A percentile compares a stretch with the other conserved stretches of the same genome.
These are phyloP conservation scores for Callyntrura sp. DNA, from an alignment of 2,888 invertebrate genomes.

Conservation along the genomic window DNA sequence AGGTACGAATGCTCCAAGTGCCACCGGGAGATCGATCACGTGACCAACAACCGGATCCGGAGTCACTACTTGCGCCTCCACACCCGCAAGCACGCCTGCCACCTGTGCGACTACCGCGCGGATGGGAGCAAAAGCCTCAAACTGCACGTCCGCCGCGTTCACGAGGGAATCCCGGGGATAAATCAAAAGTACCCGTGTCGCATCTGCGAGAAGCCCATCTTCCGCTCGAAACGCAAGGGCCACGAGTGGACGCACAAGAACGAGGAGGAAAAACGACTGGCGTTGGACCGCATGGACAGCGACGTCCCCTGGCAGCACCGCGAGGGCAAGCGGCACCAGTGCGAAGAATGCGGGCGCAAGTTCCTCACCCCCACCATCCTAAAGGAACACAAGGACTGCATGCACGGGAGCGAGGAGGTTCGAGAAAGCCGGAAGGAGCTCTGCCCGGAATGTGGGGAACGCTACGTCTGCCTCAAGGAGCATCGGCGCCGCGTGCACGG, in stretches of 20 bases:
- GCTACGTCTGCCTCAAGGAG: background rate
- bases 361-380: background rate
- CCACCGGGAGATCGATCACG: background rate
- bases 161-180: background rate
- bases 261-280: background rate
- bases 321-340: background rate
- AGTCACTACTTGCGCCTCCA: background rate
- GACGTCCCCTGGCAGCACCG: too few relatives aligned
- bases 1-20: background rate
- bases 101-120: background rate
- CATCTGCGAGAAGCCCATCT: background rate
- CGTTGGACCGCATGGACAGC: background rate
- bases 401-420: background rate
- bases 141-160: background rate
- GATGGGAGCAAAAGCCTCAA: background rate
- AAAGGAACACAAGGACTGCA: background rate
- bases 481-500: background rate
- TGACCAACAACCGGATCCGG: background rate
- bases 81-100: background rate
- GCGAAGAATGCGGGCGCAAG: background rate
- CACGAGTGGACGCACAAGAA: conserved; percentile 24
- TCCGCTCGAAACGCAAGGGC: background rate
- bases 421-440: background rate
- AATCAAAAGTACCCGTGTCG: background rate
- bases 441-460: background rate